Conservation (phyloP, 2,888 invertebrate species). For the Dynastes hyllus region DNA sequence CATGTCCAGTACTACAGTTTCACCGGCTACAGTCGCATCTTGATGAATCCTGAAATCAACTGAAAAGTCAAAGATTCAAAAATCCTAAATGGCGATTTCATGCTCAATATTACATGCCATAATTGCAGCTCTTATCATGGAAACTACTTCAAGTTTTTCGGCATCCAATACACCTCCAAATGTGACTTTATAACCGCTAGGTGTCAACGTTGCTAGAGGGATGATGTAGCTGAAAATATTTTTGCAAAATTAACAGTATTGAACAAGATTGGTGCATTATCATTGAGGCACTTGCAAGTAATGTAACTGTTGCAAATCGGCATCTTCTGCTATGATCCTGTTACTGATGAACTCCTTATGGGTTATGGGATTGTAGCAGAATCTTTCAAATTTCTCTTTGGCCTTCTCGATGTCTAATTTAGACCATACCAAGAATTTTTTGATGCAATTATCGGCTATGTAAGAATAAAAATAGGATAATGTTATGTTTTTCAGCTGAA, state of each 20-base stretch:
- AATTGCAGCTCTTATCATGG: neutral
- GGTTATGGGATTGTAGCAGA: slow-evolving; percentile 59
- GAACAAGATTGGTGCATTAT: no score
- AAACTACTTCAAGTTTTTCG: neutral
- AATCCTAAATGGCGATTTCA: slow-evolving; percentile 13
- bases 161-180: neutral
- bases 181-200: neutral
- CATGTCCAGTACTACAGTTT: slow-evolving; percentile 75
- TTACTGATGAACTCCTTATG: slow-evolving; percentile 74
- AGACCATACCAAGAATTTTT: slow-evolving; percentile 76
- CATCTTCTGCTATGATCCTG: neutral
- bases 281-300: neutral
- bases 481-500: slow-evolving; percentile 50
- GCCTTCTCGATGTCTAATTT: slow-evolving; percentile 79
- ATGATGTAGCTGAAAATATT: neutral
- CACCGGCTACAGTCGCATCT: slow-evolving; percentile 74
- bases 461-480: slow-evolving; percentile 68
- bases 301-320: neutral
- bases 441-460: slow-evolving; percentile 73
- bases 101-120: slow-evolving; percentile 24
- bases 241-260: no score
- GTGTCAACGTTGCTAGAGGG: neutral
- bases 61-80: slow-evolving; percentile 54
- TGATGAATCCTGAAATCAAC: slow-evolving; percentile 73
- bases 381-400: slow-evolving; percentile 78